Percentiles rank a stretch among this genome's conserved stretches.
Conservation (phyloP, 2,888 invertebrate species). For the Eristalis pertinax region DNA sequence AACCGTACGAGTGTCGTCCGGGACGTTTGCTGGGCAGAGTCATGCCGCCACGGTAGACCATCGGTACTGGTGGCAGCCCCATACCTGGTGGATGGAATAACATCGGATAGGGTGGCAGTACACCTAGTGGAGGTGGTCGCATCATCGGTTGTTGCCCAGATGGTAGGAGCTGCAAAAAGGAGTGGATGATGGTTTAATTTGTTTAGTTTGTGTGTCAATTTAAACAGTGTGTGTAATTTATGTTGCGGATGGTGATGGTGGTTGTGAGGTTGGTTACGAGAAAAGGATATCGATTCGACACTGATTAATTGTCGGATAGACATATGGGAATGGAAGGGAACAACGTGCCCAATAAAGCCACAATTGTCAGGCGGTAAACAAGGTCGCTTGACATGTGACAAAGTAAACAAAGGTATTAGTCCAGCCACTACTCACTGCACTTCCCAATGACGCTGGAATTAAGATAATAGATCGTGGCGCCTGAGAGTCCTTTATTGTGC, state of each 20-base stretch:
- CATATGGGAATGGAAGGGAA: background rate
- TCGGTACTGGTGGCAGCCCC: constrained; percentile 71
- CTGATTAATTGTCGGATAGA: constrained; percentile 39
- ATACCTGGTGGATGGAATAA: constrained; percentile 71
- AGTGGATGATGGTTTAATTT: constrained; percentile 66
- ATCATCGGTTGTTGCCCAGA: constrained; percentile 73
- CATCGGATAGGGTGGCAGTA: constrained; percentile 63
- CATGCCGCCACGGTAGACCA: constrained; percentile 76
- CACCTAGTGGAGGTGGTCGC: constrained; percentile 54
- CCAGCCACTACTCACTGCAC: constrained; percentile 66
- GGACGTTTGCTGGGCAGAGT: constrained; percentile 77
- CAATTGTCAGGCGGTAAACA: constrained; percentile 23
- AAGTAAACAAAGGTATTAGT: background rate
- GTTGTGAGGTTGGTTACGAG: background rate
- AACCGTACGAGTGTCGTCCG: constrained; percentile 76
- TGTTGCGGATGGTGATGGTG: constrained; percentile 9
- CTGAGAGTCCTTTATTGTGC: constrained; percentile 70
- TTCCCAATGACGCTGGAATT: constrained; percentile 78
- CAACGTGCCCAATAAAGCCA: constrained; percentile 28
- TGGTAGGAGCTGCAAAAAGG: constrained; percentile 73
- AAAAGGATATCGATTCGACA: constrained; percentile 12
- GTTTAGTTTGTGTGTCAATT: constrained; percentile 68
- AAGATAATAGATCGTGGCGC: constrained; percentile 77
- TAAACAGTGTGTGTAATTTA: constrained; percentile 58
- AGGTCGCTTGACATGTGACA: constrained; percentile 13